Evolutionary conservation across 2,113 vertebrate genomes (phyloP).

Genomic region (Dipodomys ordii): DNA sequence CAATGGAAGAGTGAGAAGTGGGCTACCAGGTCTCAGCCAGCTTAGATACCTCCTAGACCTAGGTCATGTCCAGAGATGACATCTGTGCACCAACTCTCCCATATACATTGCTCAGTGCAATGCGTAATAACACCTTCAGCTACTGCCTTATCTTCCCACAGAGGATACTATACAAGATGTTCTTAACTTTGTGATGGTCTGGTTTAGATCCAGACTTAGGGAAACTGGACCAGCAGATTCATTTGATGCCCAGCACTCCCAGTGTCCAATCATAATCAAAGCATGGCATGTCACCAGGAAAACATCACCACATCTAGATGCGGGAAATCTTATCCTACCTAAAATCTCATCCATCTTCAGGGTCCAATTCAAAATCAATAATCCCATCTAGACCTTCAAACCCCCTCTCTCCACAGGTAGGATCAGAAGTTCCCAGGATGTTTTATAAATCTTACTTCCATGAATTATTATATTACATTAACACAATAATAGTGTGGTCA

Average conservation of each 20-base stretch:
- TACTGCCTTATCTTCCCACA: neutral
- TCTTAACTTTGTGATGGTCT: neutral
- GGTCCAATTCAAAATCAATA: neutral
- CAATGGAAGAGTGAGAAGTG: too few relatives aligned
- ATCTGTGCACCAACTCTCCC: neutral
- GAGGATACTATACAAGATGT: neutral
- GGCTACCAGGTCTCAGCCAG: neutral
- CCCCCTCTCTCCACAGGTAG: neutral
- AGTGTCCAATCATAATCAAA: neutral
- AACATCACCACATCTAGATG: neutral
- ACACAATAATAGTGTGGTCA: accelerated
- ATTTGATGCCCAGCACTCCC: too few relatives aligned
- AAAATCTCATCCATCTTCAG: neutral
- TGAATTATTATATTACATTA: neutral
- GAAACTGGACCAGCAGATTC: neutral
- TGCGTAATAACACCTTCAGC: neutral
- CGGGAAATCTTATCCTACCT: too few relatives aligned
- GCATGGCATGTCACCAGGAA: neutral
- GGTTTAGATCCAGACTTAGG: neutral
- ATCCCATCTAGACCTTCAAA: neutral
- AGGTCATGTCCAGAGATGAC: too few relatives aligned
- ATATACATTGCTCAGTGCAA: neutral
- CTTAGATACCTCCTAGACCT: too few relatives aligned
- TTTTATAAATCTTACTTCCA: neutral
- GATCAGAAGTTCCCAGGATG: neutral